Percentiles rank a stretch among this genome's conserved stretches.
Evolutionary conservation across 2,888 invertebrate genomes (phyloP).

Genomic region (Thyatira batis): DNA sequence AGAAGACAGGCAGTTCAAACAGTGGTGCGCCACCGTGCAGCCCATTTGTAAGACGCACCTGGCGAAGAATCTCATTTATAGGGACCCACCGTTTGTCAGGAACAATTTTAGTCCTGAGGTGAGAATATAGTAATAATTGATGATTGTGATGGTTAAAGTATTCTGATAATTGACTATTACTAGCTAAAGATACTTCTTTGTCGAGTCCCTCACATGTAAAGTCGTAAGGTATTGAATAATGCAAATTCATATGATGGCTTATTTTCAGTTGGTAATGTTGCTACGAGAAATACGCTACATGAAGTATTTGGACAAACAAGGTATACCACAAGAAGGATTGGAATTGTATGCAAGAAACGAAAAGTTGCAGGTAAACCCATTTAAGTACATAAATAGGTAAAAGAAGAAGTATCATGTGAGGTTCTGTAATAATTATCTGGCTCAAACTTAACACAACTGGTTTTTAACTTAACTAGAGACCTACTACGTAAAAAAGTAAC

Average conservation of each 20-base stretch:
- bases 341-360: constrained; percentile 87
- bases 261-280: constrained; percentile 84
- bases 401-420: too few species aligned
- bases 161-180: too few species aligned
- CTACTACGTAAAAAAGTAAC: neutral
- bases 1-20: constrained; percentile 83
- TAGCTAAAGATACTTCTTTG: too few species aligned
- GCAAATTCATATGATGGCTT: neutral
- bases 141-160: too few species aligned
- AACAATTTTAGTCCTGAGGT: constrained; percentile 87
- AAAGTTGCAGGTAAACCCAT: constrained; percentile 84
- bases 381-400: too few species aligned
- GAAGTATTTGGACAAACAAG: constrained; percentile 84
- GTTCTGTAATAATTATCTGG: too few species aligned
- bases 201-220: too few species aligned
- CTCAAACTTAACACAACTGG: too few species aligned
- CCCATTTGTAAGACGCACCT: constrained; percentile 84
- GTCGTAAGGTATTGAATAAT: neutral
- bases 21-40: constrained; percentile 87
- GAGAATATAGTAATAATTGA: neutral
- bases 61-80: constrained; percentile 82
- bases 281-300: constrained; percentile 93
- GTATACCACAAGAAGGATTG: constrained; percentile 83
- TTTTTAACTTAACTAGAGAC: too few species aligned
- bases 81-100: constrained; percentile 78